Evolutionary conservation across 2,113 vertebrate species (phyloP).

Genomic region (Vombatus ursinus): DNA sequence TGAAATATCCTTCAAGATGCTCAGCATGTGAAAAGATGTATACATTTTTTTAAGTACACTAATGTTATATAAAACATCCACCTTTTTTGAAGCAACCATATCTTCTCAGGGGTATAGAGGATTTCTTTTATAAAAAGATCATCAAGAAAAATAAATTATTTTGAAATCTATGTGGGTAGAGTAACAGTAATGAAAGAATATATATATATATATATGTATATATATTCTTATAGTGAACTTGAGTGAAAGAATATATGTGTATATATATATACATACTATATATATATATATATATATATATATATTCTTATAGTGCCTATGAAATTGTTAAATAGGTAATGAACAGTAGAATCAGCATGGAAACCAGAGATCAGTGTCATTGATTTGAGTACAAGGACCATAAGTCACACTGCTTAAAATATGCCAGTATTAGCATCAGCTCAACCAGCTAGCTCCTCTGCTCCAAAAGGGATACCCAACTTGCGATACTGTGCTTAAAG

Average conservation of each 20-base stretch:
- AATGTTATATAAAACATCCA: not conserved
- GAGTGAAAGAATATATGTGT: too few species aligned
- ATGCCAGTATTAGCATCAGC: too few species aligned
- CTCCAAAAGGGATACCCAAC: not conserved
- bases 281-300: too few species aligned
- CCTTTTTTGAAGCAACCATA: not conserved
- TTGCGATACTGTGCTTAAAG: not conserved
- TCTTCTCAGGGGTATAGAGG: not conserved
- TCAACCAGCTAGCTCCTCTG: not conserved
- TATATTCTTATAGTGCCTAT: not conserved
- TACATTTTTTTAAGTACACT: not conserved
- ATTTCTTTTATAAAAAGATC: not conserved
- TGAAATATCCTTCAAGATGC: conserved; percentile 9
- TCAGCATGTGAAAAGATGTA: not conserved
- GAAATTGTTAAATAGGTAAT: not conserved
- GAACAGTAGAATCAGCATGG: not conserved
- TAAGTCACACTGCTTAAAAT: not conserved
- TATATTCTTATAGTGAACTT: too few species aligned
- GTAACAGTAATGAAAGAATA: not conserved
- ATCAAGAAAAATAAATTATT: not conserved
- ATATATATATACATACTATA: too few species aligned
- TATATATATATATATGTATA: too few species aligned
- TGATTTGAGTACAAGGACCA: not conserved
- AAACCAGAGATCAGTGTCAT: not conserved
- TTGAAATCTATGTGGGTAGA: not conserved